Conservation (phyloP, 2,113 vertebrate species). For the Amia ocellicauda region DNA sequence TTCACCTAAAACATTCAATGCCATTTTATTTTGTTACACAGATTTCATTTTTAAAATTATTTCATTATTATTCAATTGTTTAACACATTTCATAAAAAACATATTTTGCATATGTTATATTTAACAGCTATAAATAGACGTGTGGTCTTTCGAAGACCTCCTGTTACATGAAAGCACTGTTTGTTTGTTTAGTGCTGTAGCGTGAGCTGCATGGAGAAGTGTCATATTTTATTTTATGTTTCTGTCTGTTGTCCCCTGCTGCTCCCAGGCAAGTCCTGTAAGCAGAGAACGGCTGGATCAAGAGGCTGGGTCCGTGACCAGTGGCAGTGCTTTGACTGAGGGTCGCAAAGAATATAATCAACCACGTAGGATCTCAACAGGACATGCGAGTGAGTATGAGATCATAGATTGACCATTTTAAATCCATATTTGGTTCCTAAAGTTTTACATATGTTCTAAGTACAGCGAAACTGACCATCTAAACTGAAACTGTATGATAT, state of each 20-base stretch:
- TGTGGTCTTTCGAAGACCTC: conserved; percentile 1
- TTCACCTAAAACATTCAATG: too few species aligned
- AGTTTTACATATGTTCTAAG: too few species aligned
- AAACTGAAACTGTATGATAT: too few species aligned
- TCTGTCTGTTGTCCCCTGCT: conserved; percentile 74
- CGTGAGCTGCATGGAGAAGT: conserved; percentile 72
- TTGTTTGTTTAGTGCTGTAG: conserved; percentile 73
- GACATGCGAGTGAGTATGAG: conserved; percentile 74
- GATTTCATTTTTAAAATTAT: too few species aligned
- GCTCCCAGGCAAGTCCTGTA: conserved; percentile 76
- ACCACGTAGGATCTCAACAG: conserved; percentile 61
- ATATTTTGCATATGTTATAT: too few species aligned
- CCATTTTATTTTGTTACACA: too few species aligned
- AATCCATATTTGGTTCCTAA: too few species aligned
- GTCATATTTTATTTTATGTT: conserved; percentile 77
- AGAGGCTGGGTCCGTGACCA: conserved; percentile 62
- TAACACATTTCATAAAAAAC: too few species aligned
- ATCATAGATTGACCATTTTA: too few species aligned
- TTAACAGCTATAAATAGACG: too few species aligned
- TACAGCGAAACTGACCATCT: too few species aligned
- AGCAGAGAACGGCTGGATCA: conserved; percentile 74
- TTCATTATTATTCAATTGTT: too few species aligned
- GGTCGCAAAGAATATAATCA: conserved; percentile 62
- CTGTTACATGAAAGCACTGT: conserved; percentile 46
- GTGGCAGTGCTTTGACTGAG: conserved; percentile 65